Evolutionary conservation across 2,797 vertebrate genomes (phyloP).

Genomic region (Bradypodion pumilum): DNA sequence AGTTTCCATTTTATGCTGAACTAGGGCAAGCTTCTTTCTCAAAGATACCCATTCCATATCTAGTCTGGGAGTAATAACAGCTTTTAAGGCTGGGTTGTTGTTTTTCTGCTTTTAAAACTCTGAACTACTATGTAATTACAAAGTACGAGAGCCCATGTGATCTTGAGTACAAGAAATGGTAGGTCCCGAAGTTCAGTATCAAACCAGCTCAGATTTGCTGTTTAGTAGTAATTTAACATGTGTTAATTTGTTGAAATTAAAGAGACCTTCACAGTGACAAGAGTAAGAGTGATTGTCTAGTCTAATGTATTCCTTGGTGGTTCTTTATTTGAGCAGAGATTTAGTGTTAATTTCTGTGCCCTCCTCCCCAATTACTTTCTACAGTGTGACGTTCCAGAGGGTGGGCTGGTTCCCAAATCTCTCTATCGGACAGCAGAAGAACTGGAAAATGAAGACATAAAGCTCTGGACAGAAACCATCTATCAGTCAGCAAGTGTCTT

Average conservation of each 20-base stretch:
- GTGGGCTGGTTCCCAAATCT: conserved; percentile 95
- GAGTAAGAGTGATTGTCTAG: not conserved
- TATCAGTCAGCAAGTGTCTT: conserved; percentile 98
- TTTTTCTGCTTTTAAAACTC: not conserved
- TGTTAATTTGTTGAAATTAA: not conserved
- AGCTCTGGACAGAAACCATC: conserved; percentile 96
- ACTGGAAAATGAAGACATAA: conserved; percentile 92
- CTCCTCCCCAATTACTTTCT: not conserved
- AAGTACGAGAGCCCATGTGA: not conserved
- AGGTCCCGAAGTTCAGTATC: not conserved
- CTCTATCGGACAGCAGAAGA: conserved; percentile 96
- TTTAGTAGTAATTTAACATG: not conserved
- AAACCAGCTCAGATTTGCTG: not conserved
- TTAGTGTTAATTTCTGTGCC: not conserved
- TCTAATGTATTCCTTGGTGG: not conserved
- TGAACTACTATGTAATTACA: not conserved
- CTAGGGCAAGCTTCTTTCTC: not conserved
- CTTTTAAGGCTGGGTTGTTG: not conserved
- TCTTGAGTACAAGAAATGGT: not conserved
- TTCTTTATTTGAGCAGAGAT: not conserved
- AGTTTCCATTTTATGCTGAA: not conserved
- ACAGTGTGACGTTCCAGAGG: conserved; percentile 97
- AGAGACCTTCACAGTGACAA: not conserved
- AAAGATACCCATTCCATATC: not conserved
- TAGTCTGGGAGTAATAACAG: not conserved